A percentile compares a stretch with the other conserved stretches of the same genome.
These are phyloP conservation scores for Argyra leucocephala DNA, from an alignment of 2,888 invertebrate genomes.

Conservation along the genomic window DNA sequence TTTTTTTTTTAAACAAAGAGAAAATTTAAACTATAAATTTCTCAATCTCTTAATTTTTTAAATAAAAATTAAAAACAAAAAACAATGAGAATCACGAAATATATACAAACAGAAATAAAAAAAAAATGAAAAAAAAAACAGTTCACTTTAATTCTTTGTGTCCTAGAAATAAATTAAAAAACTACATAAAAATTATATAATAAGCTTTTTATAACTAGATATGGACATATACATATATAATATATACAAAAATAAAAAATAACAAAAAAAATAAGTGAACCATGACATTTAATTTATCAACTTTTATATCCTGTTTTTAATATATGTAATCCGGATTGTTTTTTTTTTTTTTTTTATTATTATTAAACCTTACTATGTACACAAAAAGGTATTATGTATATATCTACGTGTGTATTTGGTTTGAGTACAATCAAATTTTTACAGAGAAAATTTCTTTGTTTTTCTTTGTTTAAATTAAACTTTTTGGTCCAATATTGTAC, in stretches of 20 bases:
- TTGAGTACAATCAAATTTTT: neutral
- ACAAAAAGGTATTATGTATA: neutral
- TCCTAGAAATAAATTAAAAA: neutral
- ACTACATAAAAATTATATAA: neutral
- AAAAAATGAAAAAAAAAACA: no score
- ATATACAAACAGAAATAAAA: no score
- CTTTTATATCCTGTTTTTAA: constrained; percentile 2
- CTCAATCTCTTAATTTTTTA: no score
- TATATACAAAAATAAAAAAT: neutral
- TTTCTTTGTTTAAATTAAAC: neutral
- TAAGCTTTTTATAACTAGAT: neutral
- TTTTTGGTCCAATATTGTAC: neutral
- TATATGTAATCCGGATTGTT: neutral
- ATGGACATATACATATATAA: no score
- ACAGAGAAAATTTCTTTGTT: neutral
- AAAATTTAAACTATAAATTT: no score
- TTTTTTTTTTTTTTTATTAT: neutral
- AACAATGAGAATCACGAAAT: no score
- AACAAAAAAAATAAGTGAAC: neutral
- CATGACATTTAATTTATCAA: constrained; percentile 6
- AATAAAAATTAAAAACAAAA: no score
- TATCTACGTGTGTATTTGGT: neutral
- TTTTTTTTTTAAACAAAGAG: no score
- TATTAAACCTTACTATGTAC: neutral
- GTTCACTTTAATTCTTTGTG: neutral